phyloP scores from a whole-genome alignment of 1,140 invertebrate species.

The Pomacea maculata region DNA sequence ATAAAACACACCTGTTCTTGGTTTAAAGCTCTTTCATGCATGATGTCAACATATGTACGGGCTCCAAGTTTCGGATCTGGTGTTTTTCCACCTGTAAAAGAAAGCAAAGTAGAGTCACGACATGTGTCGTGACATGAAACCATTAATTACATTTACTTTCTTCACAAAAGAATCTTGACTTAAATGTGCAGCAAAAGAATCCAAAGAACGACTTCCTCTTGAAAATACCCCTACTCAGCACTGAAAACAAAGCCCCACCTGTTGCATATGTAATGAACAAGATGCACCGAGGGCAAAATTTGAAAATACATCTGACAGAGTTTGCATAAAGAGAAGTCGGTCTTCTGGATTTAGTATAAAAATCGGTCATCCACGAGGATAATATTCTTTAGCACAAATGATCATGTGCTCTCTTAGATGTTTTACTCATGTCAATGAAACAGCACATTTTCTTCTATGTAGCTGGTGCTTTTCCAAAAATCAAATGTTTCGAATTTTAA shows the following conservation, averaged over 20 bases:
- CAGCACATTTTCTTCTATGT: too few relatives aligned
- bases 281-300: too few relatives aligned
- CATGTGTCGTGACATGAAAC: constrained; percentile 54
- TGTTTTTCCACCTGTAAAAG: constrained; percentile 93
- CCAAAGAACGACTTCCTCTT: constrained; percentile 4
- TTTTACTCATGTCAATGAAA: too few relatives aligned
- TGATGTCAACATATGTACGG: constrained; percentile 95
- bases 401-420: too few relatives aligned
- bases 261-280: too few relatives aligned
- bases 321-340: neutral
- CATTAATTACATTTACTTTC: constrained; percentile 17
- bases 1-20: constrained; percentile 59
- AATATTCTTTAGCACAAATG: too few relatives aligned
- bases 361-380: neutral
- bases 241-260: too few relatives aligned
- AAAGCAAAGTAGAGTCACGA: constrained; percentile 62
- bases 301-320: neutral
- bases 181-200: neutral
- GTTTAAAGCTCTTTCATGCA: constrained; percentile 87
- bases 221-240: too few relatives aligned
- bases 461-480: too few relatives aligned
- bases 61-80: constrained; percentile 78
- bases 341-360: constrained; percentile 6
- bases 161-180: neutral
- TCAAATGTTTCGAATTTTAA: too few relatives aligned